A percentile compares a stretch with the other conserved stretches of the same genome.
These are phyloP conservation scores for Urocynchramus pylzowi DNA, from an alignment of 2,113 vertebrate species.

Conservation along the genomic window DNA sequence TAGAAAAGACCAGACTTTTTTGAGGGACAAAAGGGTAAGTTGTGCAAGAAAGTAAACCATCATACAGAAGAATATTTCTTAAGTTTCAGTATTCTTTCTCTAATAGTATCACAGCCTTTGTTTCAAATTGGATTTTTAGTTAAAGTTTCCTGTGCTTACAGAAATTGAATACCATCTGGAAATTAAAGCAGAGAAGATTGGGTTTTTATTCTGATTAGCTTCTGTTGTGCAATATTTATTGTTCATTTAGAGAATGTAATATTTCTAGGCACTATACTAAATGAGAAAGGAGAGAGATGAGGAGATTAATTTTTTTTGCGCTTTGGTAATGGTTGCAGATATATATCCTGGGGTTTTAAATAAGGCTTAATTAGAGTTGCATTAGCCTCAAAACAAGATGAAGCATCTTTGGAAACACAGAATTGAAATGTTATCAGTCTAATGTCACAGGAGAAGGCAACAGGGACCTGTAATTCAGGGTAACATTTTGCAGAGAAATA, in stretches of 20 bases:
- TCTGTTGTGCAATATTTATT: slow-evolving; percentile 2
- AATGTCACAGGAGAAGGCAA: not conserved
- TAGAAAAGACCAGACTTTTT: not conserved
- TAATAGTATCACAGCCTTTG: not conserved
- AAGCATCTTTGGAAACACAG: not conserved
- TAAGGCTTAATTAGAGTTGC: not conserved
- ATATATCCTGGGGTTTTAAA: not conserved
- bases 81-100: not conserved
- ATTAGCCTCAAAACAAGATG: not conserved
- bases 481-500: not conserved
- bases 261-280: not conserved
- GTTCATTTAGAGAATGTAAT: not conserved
- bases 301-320: not conserved
- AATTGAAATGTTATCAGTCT: not conserved
- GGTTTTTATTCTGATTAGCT: not conserved
- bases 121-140: slow-evolving; percentile 25
- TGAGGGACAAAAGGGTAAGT: not conserved
- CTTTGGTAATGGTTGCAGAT: not conserved
- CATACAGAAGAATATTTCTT: not conserved
- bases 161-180: slow-evolving; percentile 3
- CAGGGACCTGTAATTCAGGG: not conserved
- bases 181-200: slow-evolving; percentile 5
- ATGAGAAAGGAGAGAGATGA: not conserved
- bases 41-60: slow-evolving; percentile 28
- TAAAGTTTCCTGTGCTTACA: slow-evolving; percentile 3